These are phyloP conservation scores for Cavia porcellus DNA, from an alignment of 2,113 vertebrate genomes.

Conservation along the genomic window DNA sequence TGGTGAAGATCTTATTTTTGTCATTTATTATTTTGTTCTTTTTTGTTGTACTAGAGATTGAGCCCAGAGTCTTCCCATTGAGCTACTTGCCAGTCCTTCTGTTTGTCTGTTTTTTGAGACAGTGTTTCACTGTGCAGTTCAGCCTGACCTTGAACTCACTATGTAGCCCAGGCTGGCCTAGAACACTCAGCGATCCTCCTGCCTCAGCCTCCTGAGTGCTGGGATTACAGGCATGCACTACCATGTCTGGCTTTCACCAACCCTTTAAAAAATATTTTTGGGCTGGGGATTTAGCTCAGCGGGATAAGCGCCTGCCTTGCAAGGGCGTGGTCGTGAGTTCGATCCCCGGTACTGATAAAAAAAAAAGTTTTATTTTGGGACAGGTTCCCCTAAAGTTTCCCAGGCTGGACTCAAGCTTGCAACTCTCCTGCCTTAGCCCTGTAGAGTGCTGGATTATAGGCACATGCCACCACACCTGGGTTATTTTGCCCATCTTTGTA, in stretches of 20 bases:
- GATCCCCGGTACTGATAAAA: too few species aligned
- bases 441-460: not conserved
- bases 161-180: not conserved
- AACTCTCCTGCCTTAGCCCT: not conserved
- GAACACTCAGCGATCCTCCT: not conserved
- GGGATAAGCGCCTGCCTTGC: too few species aligned
- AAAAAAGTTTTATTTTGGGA: not conserved
- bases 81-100: not conserved
- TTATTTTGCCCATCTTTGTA: not conserved
- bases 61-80: not conserved
- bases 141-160: not conserved
- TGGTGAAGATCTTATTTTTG: not conserved
- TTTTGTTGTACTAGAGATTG: not conserved
- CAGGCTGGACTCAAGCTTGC: not conserved
- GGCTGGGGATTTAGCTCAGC: too few species aligned
- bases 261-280: not conserved
- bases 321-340: too few species aligned
- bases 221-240: not conserved
- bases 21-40: not conserved
- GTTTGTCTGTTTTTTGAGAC: not conserved
- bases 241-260: not conserved
- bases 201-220: not conserved
- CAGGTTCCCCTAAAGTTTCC: not conserved
- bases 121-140: not conserved
- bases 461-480: not conserved